Base-by-base conservation (phyloP, 2,113 vertebrate genomes). In the Tricholaema leucomelas region DNA sequence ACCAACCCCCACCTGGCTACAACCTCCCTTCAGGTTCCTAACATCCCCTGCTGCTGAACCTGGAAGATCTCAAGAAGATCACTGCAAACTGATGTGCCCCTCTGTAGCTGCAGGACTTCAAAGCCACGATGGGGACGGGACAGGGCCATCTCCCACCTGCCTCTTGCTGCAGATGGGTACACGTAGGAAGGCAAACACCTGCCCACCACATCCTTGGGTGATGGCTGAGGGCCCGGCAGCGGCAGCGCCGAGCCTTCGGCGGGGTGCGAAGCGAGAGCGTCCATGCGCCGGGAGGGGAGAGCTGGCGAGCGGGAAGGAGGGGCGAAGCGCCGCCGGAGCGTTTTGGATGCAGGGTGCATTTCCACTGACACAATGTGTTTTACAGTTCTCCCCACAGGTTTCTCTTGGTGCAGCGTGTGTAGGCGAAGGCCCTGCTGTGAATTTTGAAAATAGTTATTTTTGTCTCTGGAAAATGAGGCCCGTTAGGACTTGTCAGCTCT, bases 381-480 rank as follows among this genome's bases (percentile, higher is more conserved):
- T 96, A 95, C 97, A 96, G 93, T 84, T 95, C 97, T 97, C 97
- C 95, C 95, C 95, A 94, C 97, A 97, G 97, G 97, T 98, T 98
- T 97, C 97, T 97, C 97, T 97, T 97, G 95, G 96, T 95, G 94
- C 97, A 94, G 97, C 58, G 55, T 95, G 97, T 98, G 97, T 98
- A 97, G 98, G 97, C 97, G 97, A 98, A 96, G 96, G 97, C 97
- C 97, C 97, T 97, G 97, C 97, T 97, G 98, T 98, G 98, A 98
- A 97, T 97, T 98, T 98, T 98, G 97, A 98, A 98, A 98, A 97
- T 97, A 98, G 98, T 97, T 98, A 98, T 98, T 98, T 98, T 98
- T 98, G 97, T 97, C 97, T 59, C 96, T 97, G 96, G 97, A 97
- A 97, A 98, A 97, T 97, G 96, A 98, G 97, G 96, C 97, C 97